A percentile compares a stretch with the other conserved stretches of the same genome.
Evolutionary conservation across 2,888 invertebrate genomes (phyloP).

Genomic region (Ephialtes manifestator): DNA sequence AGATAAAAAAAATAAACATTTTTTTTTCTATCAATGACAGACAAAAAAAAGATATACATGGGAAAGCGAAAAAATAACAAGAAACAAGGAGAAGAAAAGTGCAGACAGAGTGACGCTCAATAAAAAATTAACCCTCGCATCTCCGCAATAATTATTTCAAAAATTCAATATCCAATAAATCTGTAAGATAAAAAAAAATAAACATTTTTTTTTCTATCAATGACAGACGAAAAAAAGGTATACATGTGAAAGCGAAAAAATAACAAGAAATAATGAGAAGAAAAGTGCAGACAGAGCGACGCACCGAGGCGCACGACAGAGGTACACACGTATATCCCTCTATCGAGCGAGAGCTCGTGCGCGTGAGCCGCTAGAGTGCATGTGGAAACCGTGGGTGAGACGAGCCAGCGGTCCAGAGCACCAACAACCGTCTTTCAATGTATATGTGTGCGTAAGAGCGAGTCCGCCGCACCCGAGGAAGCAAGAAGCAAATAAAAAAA

Average conservation of each 20-base stretch:
- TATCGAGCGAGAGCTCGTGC: slow-evolving; percentile 28
- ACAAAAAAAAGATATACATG: no score
- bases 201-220: neutral
- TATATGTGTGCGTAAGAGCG: neutral
- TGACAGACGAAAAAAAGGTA: neutral
- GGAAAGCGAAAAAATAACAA: no score
- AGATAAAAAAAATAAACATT: neutral
- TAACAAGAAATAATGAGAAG: slow-evolving; percentile 47
- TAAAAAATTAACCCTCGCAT: neutral
- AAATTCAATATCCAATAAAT: neutral
- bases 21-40: no score
- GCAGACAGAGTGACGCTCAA: no score
- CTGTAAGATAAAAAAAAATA: neutral
- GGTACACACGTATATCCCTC: slow-evolving; percentile 27
- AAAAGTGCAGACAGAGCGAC: slow-evolving; percentile 50
- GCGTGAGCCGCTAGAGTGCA: slow-evolving; percentile 37
- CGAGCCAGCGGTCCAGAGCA: slow-evolving; percentile 25
- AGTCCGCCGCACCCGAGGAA: neutral
- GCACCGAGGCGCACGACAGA: slow-evolving; percentile 56
- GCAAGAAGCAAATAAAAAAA: slow-evolving; percentile 65
- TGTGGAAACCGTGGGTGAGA: slow-evolving; percentile 46
- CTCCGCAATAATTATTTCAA: neutral
- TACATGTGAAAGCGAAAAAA: slow-evolving; percentile 17
- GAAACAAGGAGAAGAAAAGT: no score
- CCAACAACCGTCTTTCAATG: slow-evolving; percentile 52